Percentiles rank a stretch among this genome's conserved stretches.
Evolutionary conservation across 2,888 invertebrate genomes (phyloP).

Genomic region (Ochropleura plecta): DNA sequence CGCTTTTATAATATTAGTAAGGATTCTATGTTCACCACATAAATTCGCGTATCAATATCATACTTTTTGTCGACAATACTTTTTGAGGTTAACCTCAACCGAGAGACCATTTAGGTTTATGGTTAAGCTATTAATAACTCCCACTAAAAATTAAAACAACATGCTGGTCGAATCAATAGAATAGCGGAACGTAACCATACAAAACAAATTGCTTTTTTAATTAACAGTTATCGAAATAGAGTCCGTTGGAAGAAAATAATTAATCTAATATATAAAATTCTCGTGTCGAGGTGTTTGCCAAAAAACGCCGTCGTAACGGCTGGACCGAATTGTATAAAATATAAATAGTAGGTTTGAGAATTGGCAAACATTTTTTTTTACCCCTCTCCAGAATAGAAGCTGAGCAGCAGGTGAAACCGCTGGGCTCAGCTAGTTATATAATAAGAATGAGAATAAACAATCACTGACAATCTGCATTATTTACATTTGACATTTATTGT

Average conservation of each 20-base stretch:
- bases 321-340: too few species aligned
- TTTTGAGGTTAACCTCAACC: neutral
- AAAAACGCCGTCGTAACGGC: too few species aligned
- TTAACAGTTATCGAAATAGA: constrained; percentile 40
- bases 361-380: too few species aligned
- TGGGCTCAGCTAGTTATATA: neutral
- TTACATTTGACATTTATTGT: too few species aligned
- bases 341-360: too few species aligned
- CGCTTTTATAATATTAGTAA: too few species aligned
- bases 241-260: constrained; percentile 14
- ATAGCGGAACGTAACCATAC: constrained; percentile 24
- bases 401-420: too few species aligned
- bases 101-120: neutral
- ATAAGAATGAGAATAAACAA: constrained; percentile 22
- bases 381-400: too few species aligned
- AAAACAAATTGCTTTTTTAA: constrained; percentile 48
- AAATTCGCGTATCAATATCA: too few species aligned
- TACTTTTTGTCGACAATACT: neutral
- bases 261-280: constrained; percentile 2
- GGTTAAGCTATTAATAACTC: constrained; percentile 4
- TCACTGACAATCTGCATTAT: neutral
- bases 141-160: constrained; percentile 13
- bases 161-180: constrained; percentile 30
- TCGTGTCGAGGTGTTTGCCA: too few species aligned
- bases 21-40: too few species aligned